A percentile compares a stretch with the other conserved stretches of the same genome.
Evolutionary conservation across 2,888 invertebrate species (phyloP).

Genomic region (Hermaeophaga mercurialis): DNA sequence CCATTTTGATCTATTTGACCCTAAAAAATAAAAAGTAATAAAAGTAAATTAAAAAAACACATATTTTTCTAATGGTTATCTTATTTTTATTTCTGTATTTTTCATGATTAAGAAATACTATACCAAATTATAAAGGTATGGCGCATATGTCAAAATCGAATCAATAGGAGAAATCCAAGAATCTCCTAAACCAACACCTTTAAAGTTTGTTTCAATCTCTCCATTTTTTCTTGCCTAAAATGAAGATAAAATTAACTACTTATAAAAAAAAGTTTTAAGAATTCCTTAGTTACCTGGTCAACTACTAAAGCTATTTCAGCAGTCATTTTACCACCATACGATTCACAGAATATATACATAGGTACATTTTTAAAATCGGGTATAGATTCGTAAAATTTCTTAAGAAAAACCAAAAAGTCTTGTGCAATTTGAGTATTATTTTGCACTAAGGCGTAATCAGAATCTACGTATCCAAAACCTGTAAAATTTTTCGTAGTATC

Average conservation of each 20-base stretch:
- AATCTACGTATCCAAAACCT: constrained; percentile 79
- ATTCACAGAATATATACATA: constrained; percentile 85
- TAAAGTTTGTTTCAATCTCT: constrained; percentile 64
- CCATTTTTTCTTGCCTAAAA: constrained; percentile 41
- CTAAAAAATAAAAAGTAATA: constrained; percentile 30
- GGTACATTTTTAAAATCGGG: constrained; percentile 75
- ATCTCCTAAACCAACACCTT: constrained; percentile 83
- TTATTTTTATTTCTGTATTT: no score
- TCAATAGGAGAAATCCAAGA: constrained; percentile 91
- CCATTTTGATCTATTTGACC: constrained; percentile 36
- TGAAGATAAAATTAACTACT: background rate
- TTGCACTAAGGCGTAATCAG: constrained; percentile 58
- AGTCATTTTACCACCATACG: constrained; percentile 94
- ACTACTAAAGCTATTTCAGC: constrained; percentile 75
- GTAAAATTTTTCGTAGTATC: no score
- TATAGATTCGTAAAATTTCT: constrained; percentile 68
- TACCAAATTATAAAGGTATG: constrained; percentile 74
- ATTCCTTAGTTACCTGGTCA: constrained; percentile 61
- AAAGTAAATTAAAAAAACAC: no score
- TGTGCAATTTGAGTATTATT: constrained; percentile 70
- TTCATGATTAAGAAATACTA: no score
- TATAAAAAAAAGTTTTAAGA: background rate
- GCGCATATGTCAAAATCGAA: constrained; percentile 82
- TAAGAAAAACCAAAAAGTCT: constrained; percentile 77
- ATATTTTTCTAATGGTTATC: no score